Evolutionary conservation across 2,797 vertebrate genomes (phyloP), one percentile per base, ranked within the genome.

Genomic region (Myioborus miniatus): DNA sequence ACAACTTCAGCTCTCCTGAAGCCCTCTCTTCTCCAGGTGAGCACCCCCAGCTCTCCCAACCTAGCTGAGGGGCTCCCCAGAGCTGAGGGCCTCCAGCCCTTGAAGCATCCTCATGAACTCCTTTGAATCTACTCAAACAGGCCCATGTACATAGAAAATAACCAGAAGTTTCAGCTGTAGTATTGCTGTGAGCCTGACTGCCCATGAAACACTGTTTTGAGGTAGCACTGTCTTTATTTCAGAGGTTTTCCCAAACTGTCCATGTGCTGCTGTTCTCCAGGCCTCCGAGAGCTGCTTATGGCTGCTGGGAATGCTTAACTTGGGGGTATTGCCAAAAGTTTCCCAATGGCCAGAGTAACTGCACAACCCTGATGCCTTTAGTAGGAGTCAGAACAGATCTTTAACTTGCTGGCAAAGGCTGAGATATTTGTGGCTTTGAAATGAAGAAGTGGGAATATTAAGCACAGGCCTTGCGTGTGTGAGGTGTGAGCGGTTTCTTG

Each of bases 21-120:
- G 2, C 60, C 26, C 72, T 43, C 8, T 15, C 19, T 14, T 23
- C 37, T 59, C 39, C 46, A 53, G 34, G 22, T 53, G 39, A 34
- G 0, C 52, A 15, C 3, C 4, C 2, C 17, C 17, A 32, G 8
- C 30, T 47, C 39, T 67, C 26, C 30, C 11, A 36, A 11, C 11
- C n/a, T 65, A 22, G 5, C 2, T 74, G 36, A 37, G 36, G 36
- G 36, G 36, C 36, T 37, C 36, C 36, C 12, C n/a, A 34, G 37
- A 65, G n/a, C 44, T 12, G 52, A 7, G n/a, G 9, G 6, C 12
- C 50, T 77, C 22, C 21, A 78, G 19, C 34, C 24, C 26, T 46
- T 0, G 0, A 21, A 47, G 15, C 22, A 24, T 39, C 39, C 36
- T 34, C 0, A 0, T 47, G 34, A 26, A 4, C 15, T 53, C 26